phyloP scores from a whole-genome alignment of 2,888 invertebrate genomes.

The Apotomis turbidana region DNA sequence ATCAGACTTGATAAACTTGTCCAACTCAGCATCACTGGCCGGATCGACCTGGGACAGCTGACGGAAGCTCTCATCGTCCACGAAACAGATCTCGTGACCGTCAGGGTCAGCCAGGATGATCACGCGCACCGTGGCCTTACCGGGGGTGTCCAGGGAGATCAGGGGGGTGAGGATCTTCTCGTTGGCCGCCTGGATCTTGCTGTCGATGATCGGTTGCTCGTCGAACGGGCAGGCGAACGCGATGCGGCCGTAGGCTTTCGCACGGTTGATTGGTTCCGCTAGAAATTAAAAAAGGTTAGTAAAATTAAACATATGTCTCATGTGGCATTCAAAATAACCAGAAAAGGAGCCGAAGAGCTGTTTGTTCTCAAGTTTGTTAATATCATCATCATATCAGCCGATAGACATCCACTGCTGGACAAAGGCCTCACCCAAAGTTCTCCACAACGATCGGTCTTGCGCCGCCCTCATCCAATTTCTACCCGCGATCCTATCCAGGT shows the following conservation, averaged over 20 bases:
- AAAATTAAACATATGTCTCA: too few species aligned
- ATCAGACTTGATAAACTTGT: conserved; percentile 89
- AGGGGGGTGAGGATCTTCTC: conserved; percentile 94
- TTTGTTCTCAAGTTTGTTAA: too few species aligned
- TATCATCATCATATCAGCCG: too few species aligned
- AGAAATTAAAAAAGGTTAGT: conserved; percentile 41
- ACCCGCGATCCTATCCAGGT: too few species aligned
- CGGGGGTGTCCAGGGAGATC: conserved; percentile 97
- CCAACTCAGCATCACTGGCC: conserved; percentile 90
- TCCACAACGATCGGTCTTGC: too few species aligned
- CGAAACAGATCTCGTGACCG: conserved; percentile 99
- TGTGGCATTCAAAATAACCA: too few species aligned
- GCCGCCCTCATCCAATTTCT: too few species aligned
- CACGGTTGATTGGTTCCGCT: conserved; percentile 89
- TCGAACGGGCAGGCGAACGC: conserved; percentile 95
- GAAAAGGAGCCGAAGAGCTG: too few species aligned
- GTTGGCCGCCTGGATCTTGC: conserved; percentile 87
- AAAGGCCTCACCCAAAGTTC: too few species aligned
- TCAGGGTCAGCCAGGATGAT: conserved; percentile 98
- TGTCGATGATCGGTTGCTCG: conserved; percentile 90
- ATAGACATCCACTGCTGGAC: too few species aligned
- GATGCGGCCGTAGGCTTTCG: conserved; percentile 96
- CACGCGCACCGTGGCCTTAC: conserved; percentile 97
- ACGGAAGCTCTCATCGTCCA: conserved; percentile 97
- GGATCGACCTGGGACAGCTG: conserved; percentile 94